Conservation (phyloP, 2,888 invertebrate species). For the Hoplodrina blanda region DNA sequence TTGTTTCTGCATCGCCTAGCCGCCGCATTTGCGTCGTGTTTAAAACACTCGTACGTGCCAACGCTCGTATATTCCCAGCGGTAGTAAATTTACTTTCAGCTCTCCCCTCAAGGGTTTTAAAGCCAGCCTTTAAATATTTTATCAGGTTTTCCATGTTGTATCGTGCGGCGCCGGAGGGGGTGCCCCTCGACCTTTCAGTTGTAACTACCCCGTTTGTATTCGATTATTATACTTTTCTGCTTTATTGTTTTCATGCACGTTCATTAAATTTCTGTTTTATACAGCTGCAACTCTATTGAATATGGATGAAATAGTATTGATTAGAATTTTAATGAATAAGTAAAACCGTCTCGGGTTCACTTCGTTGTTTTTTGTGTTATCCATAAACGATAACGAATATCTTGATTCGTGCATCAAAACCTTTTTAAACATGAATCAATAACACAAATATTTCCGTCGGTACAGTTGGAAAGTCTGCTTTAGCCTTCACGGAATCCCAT, state of each 20-base stretch:
- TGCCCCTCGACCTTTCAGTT: slow-evolving; percentile 75
- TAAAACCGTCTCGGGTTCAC: slow-evolving; percentile 30
- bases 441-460: not conserved
- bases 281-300: slow-evolving; percentile 53
- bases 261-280: slow-evolving; percentile 58
- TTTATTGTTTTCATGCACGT: slow-evolving; percentile 65
- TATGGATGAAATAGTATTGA: slow-evolving; percentile 57
- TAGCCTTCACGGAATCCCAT: slow-evolving; percentile 15
- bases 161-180: slow-evolving; percentile 86
- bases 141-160: slow-evolving; percentile 85
- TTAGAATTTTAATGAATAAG: slow-evolving; percentile 38
- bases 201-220: slow-evolving; percentile 77
- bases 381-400: slow-evolving; percentile 8
- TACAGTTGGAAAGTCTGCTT: too few relatives aligned
- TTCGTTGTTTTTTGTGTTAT: slow-evolving; percentile 15
- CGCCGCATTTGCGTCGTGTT: slow-evolving; percentile 70
- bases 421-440: too few relatives aligned
- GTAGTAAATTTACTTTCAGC: slow-evolving; percentile 83
- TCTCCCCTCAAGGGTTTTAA: slow-evolving; percentile 80
- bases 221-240: slow-evolving; percentile 73
- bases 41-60: slow-evolving; percentile 74
- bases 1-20: slow-evolving; percentile 68
- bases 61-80: slow-evolving; percentile 78
- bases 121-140: slow-evolving; percentile 87
- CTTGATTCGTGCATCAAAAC: not conserved